phyloP scores from a whole-genome alignment of 2,113 vertebrate species.

The Beaufortia kweichowensis region DNA sequence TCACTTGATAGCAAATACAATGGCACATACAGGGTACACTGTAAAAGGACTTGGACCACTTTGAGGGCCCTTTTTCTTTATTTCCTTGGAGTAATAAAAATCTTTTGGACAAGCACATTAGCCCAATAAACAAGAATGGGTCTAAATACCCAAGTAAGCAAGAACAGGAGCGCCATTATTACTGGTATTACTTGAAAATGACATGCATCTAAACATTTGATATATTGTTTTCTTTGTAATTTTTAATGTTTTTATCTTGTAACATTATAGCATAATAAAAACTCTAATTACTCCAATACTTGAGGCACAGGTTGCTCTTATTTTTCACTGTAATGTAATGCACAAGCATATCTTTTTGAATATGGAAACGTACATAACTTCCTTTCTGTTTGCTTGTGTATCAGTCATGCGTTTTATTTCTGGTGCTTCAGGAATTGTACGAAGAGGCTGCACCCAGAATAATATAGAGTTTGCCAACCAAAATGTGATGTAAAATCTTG shows the following conservation, averaged over 20 bases:
- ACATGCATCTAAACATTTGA: neutral
- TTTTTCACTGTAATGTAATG: neutral
- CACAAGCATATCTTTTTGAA: neutral
- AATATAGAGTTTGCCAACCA: neutral
- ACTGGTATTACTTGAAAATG: constrained; percentile 74
- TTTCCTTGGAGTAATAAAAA: constrained; percentile 27
- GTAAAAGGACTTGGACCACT: constrained; percentile 23
- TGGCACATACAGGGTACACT: neutral
- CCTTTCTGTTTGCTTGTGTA: neutral
- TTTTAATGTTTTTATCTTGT: neutral
- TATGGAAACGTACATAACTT: no score
- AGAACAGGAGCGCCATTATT: constrained; percentile 53
- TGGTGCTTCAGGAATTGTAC: neutral
- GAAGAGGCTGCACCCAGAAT: neutral
- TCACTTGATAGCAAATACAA: neutral
- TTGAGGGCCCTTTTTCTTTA: constrained; percentile 7
- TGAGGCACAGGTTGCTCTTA: neutral
- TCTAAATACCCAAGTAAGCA: constrained; percentile 12
- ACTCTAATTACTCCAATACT: constrained; percentile 3
- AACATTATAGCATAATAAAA: constrained; percentile 65
- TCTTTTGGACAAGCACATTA: no score
- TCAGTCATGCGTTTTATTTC: neutral
- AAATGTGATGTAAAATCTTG: neutral
- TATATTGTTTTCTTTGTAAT: neutral
- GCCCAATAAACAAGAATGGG: constrained; percentile 24